Conservation (phyloP, 2,797 vertebrate genomes). For the Pangasius sanitwongsei region DNA sequence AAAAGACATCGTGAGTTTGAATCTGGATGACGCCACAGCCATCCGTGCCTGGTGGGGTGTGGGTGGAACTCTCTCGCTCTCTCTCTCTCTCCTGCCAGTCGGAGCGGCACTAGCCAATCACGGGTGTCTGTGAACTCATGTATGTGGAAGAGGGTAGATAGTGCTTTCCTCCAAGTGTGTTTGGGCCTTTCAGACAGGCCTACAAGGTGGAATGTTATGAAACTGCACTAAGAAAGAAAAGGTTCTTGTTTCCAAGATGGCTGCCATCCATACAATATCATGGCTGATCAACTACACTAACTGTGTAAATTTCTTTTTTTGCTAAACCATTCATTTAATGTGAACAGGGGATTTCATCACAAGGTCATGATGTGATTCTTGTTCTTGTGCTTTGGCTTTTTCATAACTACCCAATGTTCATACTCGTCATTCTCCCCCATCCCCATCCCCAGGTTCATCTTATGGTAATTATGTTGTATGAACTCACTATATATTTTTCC, state of each 20-base stretch:
- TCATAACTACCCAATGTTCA: background rate
- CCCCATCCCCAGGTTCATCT: background rate
- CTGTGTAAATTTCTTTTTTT: no score
- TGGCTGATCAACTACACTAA: background rate
- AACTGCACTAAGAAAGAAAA: background rate
- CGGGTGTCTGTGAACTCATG: background rate
- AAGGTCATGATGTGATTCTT: background rate
- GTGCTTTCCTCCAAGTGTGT: background rate
- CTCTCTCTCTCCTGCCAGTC: background rate
- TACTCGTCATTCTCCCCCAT: no score
- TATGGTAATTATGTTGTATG: background rate
- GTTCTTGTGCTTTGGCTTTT: constrained; percentile 10
- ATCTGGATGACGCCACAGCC: background rate
- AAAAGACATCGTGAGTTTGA: background rate
- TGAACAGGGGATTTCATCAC: constrained; percentile 7
- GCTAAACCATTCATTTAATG: background rate
- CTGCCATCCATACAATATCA: background rate
- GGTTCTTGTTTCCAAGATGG: background rate
- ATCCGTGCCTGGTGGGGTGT: background rate
- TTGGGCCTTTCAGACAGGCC: background rate
- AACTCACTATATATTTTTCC: background rate
- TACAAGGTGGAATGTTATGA: background rate
- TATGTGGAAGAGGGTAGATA: background rate
- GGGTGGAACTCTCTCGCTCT: background rate
- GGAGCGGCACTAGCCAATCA: background rate